Evolutionary conservation across 2,113 vertebrate genomes (phyloP).

Genomic region (Hemiprocne comata): DNA sequence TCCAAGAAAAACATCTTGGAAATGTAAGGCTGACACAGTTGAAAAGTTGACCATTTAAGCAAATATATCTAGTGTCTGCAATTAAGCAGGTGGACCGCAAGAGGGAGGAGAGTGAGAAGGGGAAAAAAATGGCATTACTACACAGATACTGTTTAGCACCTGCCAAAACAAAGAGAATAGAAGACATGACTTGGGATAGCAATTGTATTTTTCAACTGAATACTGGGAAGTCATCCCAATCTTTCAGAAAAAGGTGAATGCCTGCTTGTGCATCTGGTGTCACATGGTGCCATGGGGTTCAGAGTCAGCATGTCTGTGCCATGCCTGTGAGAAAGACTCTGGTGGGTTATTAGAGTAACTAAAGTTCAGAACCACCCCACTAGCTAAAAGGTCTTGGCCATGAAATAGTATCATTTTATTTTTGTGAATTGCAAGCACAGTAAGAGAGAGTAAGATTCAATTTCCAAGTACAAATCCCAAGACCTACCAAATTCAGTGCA

Average conservation of each 20-base stretch:
- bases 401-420: background rate
- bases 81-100: background rate
- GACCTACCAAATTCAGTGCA: background rate
- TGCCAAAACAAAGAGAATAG: background rate
- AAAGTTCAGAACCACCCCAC: background rate
- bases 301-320: background rate
- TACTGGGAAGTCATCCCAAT: background rate
- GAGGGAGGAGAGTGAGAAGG: background rate
- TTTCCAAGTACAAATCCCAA: background rate
- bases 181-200: background rate
- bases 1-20: background rate
- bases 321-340: background rate
- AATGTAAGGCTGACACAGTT: background rate
- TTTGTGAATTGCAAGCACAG: background rate
- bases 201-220: background rate
- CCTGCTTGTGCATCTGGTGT: background rate
- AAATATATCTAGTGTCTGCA: background rate
- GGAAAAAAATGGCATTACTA: background rate
- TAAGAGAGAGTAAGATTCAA: background rate
- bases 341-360: background rate
- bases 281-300: background rate
- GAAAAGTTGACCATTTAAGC: background rate
- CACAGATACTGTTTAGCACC: background rate
- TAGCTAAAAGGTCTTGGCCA: background rate
- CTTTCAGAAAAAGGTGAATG: background rate